Evolutionary conservation across 2,888 invertebrate genomes (phyloP), one percentile per base, ranked within the genome.

Genomic region (Drosophila melanosoma): DNA sequence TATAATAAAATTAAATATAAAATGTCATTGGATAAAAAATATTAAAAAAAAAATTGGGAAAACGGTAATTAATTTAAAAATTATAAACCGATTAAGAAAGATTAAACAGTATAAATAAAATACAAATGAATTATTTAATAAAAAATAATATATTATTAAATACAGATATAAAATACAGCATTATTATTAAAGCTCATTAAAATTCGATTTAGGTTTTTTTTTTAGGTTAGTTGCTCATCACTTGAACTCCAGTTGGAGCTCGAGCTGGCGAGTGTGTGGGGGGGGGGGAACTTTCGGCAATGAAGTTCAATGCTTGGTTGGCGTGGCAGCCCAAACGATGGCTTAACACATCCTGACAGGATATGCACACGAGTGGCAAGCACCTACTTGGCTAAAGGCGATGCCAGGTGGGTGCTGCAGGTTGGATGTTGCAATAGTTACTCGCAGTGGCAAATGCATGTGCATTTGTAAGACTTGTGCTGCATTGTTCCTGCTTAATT

Each of bases 401-500:
- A n/a, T 38, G 38, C 11, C 63, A 67, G 58, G 58, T 60, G 63
- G 20, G 36, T 15, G 6, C 17, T 8, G 20, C 15, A 32, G 10
- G 26, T 32, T 48, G 49, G 38, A 6, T 11, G 20, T 58, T 38
- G 45, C 45, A 45, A 45, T 45, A 45, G 45, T 45, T 45, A 45
- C 45, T 58, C 53, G 69, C 38, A 57, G 68, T 51, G 70, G 73
- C 76, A 49, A 12, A 70, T 83, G 73, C 74, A 65, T 74, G 64
- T 62, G 73, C 63, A 69, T 78, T 61, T 71, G 79, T 75, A 77
- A 73, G 72, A 82, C 85, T 66, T 71, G 60, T 75, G 81, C 51
- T 29, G 74, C 85, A 87, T 86, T 86, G 86, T 86, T 81, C 81
- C 77, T 89, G 90, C 83, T 81, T 86, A 89, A 86, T 86, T 86